phyloP scores from a whole-genome alignment of 2,888 invertebrate genomes.

The Neuroscelio doddi region DNA sequence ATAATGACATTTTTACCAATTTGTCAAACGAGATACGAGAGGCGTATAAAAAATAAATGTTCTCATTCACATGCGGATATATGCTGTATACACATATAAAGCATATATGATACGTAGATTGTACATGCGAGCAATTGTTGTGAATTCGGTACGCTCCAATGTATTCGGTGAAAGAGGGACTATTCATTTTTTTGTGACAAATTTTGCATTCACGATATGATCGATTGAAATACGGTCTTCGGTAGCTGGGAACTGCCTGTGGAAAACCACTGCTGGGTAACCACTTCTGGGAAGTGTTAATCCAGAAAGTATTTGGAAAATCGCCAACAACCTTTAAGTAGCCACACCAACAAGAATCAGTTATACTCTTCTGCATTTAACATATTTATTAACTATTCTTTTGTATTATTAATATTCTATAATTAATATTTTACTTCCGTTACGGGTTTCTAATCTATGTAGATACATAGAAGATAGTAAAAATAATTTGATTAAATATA shows the following conservation, averaged over 20 bases:
- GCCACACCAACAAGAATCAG: conserved; percentile 25
- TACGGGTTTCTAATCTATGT: too few relatives aligned
- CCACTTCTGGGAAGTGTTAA: conserved; percentile 39
- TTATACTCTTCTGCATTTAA: too few relatives aligned
- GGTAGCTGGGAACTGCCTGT: too few relatives aligned
- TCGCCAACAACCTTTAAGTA: conserved; percentile 32
- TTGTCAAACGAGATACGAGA: conserved; percentile 30
- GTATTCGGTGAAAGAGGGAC: conserved; percentile 1
- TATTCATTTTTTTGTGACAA: conserved; percentile 22
- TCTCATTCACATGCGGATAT: conserved; percentile 7
- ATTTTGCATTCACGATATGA: conserved; percentile 37
- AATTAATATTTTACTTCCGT: too few relatives aligned
- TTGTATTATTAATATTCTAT: too few relatives aligned
- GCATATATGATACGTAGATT: conserved; percentile 15
- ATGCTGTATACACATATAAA: conserved; percentile 10
- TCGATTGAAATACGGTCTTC: conserved; percentile 36
- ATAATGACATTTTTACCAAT: conserved; percentile 29
- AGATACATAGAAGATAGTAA: too few relatives aligned
- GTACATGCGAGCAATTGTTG: conserved; percentile 25
- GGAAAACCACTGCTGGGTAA: too few relatives aligned
- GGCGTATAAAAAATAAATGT: conserved; percentile 23
- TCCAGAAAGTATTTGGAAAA: conserved; percentile 33
- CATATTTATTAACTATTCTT: too few relatives aligned
- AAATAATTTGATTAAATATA: too few relatives aligned
- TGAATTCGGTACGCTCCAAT: conserved; percentile 13